Conservation (phyloP, 2,113 vertebrate genomes). For the Odocoileus virginianus region DNA sequence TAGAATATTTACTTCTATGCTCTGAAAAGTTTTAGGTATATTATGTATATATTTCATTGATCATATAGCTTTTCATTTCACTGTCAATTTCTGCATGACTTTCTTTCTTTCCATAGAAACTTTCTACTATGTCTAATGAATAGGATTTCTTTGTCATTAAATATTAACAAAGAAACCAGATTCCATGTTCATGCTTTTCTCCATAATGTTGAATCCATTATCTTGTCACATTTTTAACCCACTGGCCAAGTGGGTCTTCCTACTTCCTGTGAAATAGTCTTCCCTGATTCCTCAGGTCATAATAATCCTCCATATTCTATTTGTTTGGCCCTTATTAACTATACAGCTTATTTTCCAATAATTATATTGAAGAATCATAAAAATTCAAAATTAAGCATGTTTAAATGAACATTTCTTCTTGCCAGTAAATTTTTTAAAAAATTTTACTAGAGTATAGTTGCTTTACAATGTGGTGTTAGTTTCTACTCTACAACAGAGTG, state of each 20-base stretch:
- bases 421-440: not conserved
- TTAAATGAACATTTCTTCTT: not conserved
- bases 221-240: not conserved
- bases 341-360: not conserved
- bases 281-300: not conserved
- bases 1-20: not conserved
- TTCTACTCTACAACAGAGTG: not conserved
- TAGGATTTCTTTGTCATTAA: not conserved
- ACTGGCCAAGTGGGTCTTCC: not conserved
- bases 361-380: not conserved
- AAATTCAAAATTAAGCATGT: not conserved
- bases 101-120: not conserved
- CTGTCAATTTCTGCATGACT: not conserved
- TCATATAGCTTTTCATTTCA: not conserved
- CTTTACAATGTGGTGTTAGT: not conserved
- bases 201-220: not conserved
- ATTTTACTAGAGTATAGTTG: not conserved
- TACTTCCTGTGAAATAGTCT: not conserved
- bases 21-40: not conserved
- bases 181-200: not conserved
- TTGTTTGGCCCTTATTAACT: not conserved
- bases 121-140: not conserved
- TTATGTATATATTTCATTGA: not conserved
- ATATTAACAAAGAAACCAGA: not conserved
- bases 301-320: not conserved